Base-by-base conservation (phyloP, 30 jellyfish, hydroid and myxozoan genomes). In the Phacellophora camtschatica region DNA sequence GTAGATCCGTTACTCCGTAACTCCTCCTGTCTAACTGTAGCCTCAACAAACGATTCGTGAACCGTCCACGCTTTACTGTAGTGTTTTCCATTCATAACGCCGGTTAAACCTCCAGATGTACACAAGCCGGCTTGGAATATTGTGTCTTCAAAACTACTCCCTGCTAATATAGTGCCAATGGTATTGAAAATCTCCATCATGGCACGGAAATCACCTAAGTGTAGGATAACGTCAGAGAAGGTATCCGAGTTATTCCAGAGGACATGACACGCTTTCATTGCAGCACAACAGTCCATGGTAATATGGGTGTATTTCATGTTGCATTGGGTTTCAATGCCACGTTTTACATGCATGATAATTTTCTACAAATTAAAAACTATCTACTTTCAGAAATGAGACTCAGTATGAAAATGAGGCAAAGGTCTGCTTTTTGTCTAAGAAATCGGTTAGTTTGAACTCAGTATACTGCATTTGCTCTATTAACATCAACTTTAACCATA, bases 261-360 rank as follows among this genome's bases (percentile, higher is more conserved):
- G 0, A 77, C 82, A 65, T 77, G 61, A 46, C 19, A 59, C 39
- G 82, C 88, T 69, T 75, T 71, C 27, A 28, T 46, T 31, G 90
- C 90, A 19, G 90, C 90, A 23, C 90, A 82, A 41, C 43, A 73
- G 30, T 76, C 90, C 15, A 77, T 22, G 18, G 90, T 31, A 16
- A 63, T 77, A 48, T 77, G 90, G 15, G 81, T 77, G 32, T 77
- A 77, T 4, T 4, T 5, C 89, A 77, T 77, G 45, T 63, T 63
- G n/a, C n/a, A n/a, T n/a, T n/a, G n/a, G n/a, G n/a, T n/a, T n/a
- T n/a, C n/a, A n/a, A n/a, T n/a, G n/a, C n/a, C n/a, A n/a, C n/a
- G n/a, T n/a, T n/a, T n/a, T n/a, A n/a, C n/a, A n/a, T n/a, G n/a
- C n/a, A n/a, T n/a, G n/a, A n/a, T n/a, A n/a, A n/a, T n/a, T n/a